Percentiles rank a stretch among this genome's conserved stretches.
Conservation (phyloP, 2,113 vertebrate species). For the Megaceryle torquata region DNA sequence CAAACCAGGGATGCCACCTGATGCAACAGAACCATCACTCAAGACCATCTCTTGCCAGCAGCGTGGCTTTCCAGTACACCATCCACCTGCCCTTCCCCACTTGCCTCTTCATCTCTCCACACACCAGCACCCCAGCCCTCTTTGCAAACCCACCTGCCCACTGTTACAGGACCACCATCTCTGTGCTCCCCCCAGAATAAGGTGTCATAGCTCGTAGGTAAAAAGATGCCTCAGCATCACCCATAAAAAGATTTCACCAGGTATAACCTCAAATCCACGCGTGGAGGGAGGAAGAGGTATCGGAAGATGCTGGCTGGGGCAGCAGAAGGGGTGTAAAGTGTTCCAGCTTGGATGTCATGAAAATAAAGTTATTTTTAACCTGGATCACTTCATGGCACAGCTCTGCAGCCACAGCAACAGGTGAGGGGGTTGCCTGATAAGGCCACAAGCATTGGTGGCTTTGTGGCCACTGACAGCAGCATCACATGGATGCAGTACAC, state of each 20-base stretch:
- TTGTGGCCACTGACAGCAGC: accelerated
- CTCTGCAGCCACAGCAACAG: neutral
- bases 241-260: neutral
- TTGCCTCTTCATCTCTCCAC: neutral
- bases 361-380: neutral
- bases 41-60: neutral
- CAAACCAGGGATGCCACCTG: neutral
- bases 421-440: neutral
- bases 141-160: neutral
- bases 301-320: neutral
- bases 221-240: neutral
- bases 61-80: neutral
- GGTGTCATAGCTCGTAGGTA: too few relatives aligned
- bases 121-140: neutral
- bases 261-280: neutral
- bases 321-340: neutral
- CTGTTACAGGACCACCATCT: neutral
- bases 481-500: accelerated
- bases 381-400: neutral
- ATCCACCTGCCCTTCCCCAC: neutral
- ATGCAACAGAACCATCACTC: neutral
- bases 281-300: neutral
- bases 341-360: neutral
- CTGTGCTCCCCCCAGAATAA: neutral
- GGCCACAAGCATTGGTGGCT: neutral